These are phyloP conservation scores for Spodoptera litura DNA, from an alignment of 1,140 invertebrate genomes.

Conservation along the genomic window DNA sequence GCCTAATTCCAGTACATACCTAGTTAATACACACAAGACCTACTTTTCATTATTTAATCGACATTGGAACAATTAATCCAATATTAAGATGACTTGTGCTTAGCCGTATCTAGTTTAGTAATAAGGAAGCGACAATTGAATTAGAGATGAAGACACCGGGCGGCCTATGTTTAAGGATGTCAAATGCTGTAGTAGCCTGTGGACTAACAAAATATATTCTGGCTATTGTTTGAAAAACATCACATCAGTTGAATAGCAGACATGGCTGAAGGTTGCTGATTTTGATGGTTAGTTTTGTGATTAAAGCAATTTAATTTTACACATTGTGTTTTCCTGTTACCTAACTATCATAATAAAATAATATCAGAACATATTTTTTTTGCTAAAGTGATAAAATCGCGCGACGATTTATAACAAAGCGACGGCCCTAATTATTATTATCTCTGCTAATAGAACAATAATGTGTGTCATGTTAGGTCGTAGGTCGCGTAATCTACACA, in stretches of 20 bases:
- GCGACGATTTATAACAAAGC: constrained; percentile 58
- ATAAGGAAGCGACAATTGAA: constrained; percentile 49
- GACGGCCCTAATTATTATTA: constrained; percentile 73
- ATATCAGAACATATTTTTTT: not conserved
- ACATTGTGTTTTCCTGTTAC: not conserved
- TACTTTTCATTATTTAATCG: constrained; percentile 31
- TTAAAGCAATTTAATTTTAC: too few species aligned
- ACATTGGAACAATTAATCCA: constrained; percentile 37
- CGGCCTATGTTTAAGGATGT: constrained; percentile 41
- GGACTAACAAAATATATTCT: not conserved
- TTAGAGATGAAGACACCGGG: constrained; percentile 4
- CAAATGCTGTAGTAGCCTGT: not conserved
- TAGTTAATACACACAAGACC: not conserved
- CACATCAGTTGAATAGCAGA: not conserved
- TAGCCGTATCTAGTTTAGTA: constrained; percentile 36
- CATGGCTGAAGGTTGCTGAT: not conserved
- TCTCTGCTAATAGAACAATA: constrained; percentile 77
- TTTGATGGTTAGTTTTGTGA: too few species aligned
- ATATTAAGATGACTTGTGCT: constrained; percentile 36
- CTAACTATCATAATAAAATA: not conserved
- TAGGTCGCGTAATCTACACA: constrained; percentile 74
- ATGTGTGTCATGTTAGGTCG: constrained; percentile 73
- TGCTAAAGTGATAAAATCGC: constrained; percentile 1
- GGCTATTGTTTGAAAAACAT: not conserved
- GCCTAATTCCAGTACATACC: not conserved